phyloP scores from a whole-genome alignment of 2,113 vertebrate genomes.

The Ctenodactylus gundi region DNA sequence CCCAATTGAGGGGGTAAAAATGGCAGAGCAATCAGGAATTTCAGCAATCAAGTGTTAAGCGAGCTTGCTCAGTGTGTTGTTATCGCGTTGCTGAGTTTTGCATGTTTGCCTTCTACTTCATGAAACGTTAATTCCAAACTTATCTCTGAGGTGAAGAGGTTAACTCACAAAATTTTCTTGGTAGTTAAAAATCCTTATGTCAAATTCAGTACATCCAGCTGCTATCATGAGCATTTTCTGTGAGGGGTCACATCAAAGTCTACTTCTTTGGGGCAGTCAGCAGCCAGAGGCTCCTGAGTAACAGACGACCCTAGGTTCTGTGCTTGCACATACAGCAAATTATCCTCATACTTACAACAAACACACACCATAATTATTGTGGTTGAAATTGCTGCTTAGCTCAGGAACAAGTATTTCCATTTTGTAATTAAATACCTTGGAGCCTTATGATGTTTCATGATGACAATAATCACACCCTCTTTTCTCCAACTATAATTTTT shows the following conservation, averaged over 20 bases:
- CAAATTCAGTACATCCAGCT: background rate
- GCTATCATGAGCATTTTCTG: background rate
- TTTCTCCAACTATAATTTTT: background rate
- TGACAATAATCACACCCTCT: background rate
- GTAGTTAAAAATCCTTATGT: background rate
- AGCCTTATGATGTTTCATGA: background rate
- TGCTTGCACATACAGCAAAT: background rate
- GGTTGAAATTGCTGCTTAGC: background rate
- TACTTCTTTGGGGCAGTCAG: background rate
- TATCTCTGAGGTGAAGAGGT: background rate
- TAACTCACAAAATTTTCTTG: background rate
- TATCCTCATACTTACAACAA: background rate
- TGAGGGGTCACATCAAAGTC: background rate
- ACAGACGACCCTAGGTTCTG: background rate
- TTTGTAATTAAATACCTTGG: background rate
- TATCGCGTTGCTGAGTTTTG: background rate
- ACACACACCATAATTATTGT: background rate
- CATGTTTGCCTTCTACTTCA: background rate
- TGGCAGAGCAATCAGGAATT: background rate
- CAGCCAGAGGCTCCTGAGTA: background rate
- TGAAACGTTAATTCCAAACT: background rate
- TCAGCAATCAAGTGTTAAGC: background rate
- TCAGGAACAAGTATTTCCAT: background rate
- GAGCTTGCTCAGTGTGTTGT: background rate
- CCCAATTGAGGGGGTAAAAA: background rate